phyloP scores from a whole-genome alignment of 2,113 vertebrate genomes.

The Oryzias melastigma region DNA sequence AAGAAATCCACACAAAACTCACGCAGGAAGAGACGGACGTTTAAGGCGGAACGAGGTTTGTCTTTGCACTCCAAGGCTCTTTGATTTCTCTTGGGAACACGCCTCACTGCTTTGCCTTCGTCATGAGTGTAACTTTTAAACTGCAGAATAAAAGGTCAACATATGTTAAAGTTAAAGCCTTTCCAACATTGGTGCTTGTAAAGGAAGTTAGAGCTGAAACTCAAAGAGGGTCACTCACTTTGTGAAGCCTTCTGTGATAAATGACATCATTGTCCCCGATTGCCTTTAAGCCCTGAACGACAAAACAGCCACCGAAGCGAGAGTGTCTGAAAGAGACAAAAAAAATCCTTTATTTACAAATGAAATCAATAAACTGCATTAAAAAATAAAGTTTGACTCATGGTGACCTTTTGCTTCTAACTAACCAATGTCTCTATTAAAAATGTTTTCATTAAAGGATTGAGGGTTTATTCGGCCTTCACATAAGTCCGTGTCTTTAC shows the following conservation, averaged over 20 bases:
- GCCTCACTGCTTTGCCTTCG: slow-evolving; percentile 81
- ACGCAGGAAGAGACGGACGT: slow-evolving; percentile 88
- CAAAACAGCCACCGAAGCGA: slow-evolving; percentile 90
- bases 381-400: no score
- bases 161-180: no score
- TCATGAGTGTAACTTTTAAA: slow-evolving; percentile 90
- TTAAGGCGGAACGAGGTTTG: slow-evolving; percentile 84
- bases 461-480: no score
- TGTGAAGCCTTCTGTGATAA: slow-evolving; percentile 90
- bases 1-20: slow-evolving; percentile 92
- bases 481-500: slow-evolving; percentile 54
- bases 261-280: slow-evolving; percentile 89
- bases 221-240: slow-evolving; percentile 73
- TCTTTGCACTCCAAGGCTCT: slow-evolving; percentile 74
- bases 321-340: slow-evolving; percentile 81
- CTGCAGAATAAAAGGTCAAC: slow-evolving; percentile 56
- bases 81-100: slow-evolving; percentile 83
- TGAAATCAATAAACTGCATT: not conserved
- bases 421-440: no score
- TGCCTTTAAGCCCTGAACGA: slow-evolving; percentile 90
- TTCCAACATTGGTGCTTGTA: no score
- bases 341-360: not conserved
- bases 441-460: no score
- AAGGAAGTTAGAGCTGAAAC: no score
- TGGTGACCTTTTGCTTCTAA: no score